Percentiles rank a stretch among this genome's conserved stretches.
Evolutionary conservation across 2,797 vertebrate genomes (phyloP).

Genomic region (Sylvilagus floridanus): DNA sequence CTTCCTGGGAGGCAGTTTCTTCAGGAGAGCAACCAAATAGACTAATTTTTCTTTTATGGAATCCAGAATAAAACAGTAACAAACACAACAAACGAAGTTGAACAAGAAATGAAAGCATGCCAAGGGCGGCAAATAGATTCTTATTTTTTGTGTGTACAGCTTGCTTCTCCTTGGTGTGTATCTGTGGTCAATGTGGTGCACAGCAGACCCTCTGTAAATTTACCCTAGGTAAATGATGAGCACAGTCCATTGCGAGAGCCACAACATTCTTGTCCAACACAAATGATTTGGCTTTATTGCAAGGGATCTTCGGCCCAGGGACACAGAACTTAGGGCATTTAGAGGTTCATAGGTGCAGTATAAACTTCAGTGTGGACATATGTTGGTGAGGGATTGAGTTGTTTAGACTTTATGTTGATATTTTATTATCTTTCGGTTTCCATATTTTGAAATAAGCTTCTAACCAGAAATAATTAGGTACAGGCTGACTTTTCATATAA

Average conservation of each 20-base stretch:
- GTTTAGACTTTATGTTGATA: neutral
- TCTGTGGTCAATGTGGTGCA: constrained; percentile 67
- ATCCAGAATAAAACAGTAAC: constrained; percentile 47
- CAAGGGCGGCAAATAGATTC: constrained; percentile 72
- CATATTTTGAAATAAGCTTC: neutral
- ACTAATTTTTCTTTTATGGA: constrained; percentile 56
- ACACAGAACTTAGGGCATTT: neutral
- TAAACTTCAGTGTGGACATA: neutral
- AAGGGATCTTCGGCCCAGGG: neutral
- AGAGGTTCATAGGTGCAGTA: neutral
- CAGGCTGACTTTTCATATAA: neutral
- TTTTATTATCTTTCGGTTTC: neutral
- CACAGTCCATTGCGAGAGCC: constrained; percentile 25
- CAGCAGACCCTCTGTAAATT: constrained; percentile 52
- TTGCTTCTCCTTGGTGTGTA: constrained; percentile 52
- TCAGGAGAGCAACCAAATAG: neutral
- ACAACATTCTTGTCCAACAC: neutral
- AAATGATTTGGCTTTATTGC: neutral
- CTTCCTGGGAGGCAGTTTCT: neutral
- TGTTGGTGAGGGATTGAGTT: neutral
- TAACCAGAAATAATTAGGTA: neutral
- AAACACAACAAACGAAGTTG: constrained; percentile 59
- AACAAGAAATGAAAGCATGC: constrained; percentile 68
- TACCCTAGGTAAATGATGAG: constrained; percentile 54
- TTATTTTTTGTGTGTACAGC: constrained; percentile 62